A percentile compares a stretch with the other conserved stretches of the same genome.
Evolutionary conservation across 2,888 invertebrate species (phyloP).

Genomic region (Agonopterix arenella): DNA sequence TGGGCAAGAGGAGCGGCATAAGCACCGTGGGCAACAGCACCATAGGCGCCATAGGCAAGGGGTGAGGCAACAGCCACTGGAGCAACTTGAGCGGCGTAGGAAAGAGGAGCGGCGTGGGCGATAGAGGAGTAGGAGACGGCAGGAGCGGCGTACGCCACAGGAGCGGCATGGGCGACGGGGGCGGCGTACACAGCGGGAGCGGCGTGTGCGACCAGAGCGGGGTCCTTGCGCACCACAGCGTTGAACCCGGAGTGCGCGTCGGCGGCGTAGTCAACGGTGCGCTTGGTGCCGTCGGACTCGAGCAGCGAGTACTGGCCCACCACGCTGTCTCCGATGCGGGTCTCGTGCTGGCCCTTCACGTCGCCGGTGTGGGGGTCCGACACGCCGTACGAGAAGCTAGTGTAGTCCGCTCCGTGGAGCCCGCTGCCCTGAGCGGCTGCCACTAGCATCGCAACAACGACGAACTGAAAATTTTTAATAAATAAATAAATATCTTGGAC

Average conservation of each 20-base stretch:
- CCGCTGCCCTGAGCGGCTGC: constrained; percentile 61
- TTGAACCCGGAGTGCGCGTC: constrained; percentile 58
- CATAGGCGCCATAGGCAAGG: constrained; percentile 21
- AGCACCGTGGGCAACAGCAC: constrained; percentile 48
- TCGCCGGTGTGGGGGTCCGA: constrained; percentile 69
- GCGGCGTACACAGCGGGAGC: constrained; percentile 29
- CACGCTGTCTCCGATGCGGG: constrained; percentile 79
- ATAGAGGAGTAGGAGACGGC: constrained; percentile 11
- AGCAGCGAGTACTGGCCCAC: constrained; percentile 72
- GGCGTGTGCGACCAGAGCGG: constrained; percentile 31
- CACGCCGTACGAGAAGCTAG: constrained; percentile 67
- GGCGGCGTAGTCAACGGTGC: constrained; percentile 77
- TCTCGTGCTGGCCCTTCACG: constrained; percentile 78
- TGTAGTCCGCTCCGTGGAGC: constrained; percentile 55
- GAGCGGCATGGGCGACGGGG: constrained; percentile 7
- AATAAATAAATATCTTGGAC: too few species aligned
- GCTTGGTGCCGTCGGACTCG: constrained; percentile 79
- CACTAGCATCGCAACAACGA: constrained; percentile 60
- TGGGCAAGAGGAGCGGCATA: constrained; percentile 15
- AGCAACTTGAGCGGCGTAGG: constrained; percentile 38
- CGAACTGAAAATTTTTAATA: constrained; percentile 50
- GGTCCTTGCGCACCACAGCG: constrained; percentile 52
- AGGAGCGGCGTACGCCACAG: constrained; percentile 10
- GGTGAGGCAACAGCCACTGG: constrained; percentile 28
- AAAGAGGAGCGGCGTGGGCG: constrained; percentile 36